Base-by-base conservation (phyloP, 1,140 invertebrate genomes). In the Tigriopus japonicus region DNA sequence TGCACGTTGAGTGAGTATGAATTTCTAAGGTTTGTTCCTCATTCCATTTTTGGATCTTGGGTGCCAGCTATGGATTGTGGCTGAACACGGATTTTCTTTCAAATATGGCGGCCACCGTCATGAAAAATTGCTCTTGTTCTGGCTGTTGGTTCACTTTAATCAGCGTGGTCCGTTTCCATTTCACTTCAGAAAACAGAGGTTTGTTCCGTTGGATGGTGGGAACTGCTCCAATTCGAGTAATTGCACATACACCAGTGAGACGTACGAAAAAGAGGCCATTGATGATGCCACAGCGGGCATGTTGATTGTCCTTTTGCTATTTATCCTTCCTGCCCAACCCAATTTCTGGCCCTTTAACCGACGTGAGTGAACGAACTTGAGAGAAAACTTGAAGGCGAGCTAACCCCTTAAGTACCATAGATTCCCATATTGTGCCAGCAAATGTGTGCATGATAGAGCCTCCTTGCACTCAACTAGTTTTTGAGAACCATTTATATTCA, bases 271-370 rank as follows among this genome's bases (percentile, higher is more conserved):
- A 15, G 45, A 58, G 23, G 23, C 56, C 21, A 54, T 68, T 2
- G 65, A 84, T 65, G 87, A 90, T 67, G 85, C 86, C 0, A 87
- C 85, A 23, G 81, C 86, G 0, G 87, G 84, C 0, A 80, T 87
- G 64, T 79, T 82, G 51, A 77, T 89, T 1, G 82, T 84, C 1
- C 74, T 88, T 40, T 71, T 88, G n/a, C 77, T 89, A 67, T 90
- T 90, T 68, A 70, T 87, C 10, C 71, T 90, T 41, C 87, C 87
- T 1, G 40, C 23, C 40, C 28, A 28, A 42, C 56, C 42, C n/a
- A 40, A 24, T n/a, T 58, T 58, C 35, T 58, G 56, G 56, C 56
- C 56, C n/a, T 58, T 58, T 42, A 23, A 17, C 45, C n/a, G 21
- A 49, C 28, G 28, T 35, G 28, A 35, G 28, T 35, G 28, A 35